Evolutionary conservation across 2,797 vertebrate species (phyloP), one percentile per base, ranked within the genome.

Genomic region (Graptemys geographica): DNA sequence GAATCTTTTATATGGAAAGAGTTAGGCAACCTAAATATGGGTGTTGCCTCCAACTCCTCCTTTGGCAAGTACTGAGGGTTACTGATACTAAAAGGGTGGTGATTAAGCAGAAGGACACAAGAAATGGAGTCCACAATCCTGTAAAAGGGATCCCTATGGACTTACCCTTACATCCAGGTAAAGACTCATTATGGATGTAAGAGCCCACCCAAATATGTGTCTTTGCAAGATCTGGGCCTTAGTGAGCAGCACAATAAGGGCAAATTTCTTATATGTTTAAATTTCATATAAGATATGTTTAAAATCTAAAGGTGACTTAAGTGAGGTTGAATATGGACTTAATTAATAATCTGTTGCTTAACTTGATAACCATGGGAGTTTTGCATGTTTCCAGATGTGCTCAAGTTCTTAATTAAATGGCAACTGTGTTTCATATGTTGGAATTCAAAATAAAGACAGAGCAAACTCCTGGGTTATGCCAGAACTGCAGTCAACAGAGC

Each of bases 31-130:
- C 55, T 78, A 78, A 49, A 78, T 78, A 78, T 78, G 27, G 69
- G 12, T 49, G 15, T 49, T 87, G 44, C 44, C 90, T 79, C 55
- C 49, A 87, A 53, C 37, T 95, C 90, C 82, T 18, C 91, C 27
- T 94, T 92, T 95, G 53, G 90, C 86, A 47, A 57, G 52, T 83
- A 86, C 56, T 86, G 55, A 41, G 90, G 90, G 31, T 82, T 89
- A n/a, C 41, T 91, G 23, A 80, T 88, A 85, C 62, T 81, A 53
- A 52, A 78, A 4, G 5, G 1, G 51, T 28, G 74, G 79, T 76
- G 21, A 44, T 79, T 79, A 87, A 94, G 21, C 72, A 72, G 81
- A 86, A 94, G 79, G 59, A 95, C 95, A 83, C 3, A 94, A 86
- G 89, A 47, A 49, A 31, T 59, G 13, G 80, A 84, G 87, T 51